phyloP scores from a whole-genome alignment of 2,888 invertebrate species.

The Phaedon cochleariae region DNA sequence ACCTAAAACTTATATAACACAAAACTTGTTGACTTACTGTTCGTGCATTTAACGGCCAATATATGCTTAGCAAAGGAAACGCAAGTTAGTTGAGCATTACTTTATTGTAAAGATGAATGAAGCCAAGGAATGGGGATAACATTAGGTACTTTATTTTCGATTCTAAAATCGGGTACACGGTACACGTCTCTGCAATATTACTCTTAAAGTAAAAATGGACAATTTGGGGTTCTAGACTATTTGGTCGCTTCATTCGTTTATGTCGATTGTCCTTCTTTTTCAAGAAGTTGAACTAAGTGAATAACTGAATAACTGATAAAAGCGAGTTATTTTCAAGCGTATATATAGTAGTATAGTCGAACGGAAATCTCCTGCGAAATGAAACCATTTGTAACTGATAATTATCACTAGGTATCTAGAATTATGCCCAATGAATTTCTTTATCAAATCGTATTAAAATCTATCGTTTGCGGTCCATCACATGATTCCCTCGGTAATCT shows the following conservation, averaged over 20 bases:
- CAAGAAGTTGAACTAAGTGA: conserved; percentile 50
- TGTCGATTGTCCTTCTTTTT: conserved; percentile 50
- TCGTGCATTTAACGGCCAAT: not conserved
- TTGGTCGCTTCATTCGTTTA: conserved; percentile 52
- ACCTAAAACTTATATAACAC: conserved; percentile 17
- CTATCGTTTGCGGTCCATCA: conserved; percentile 54
- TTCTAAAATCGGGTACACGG: conserved; percentile 59
- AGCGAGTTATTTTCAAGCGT: conserved; percentile 31
- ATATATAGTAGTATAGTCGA: conserved; percentile 23
- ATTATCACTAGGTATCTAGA: conserved; percentile 23
- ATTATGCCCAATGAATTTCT: conserved; percentile 61
- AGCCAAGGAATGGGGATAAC: conserved; percentile 54
- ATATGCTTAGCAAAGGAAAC: conserved; percentile 39
- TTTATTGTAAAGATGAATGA: conserved; percentile 49
- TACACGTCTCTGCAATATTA: conserved; percentile 58
- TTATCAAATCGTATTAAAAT: conserved; percentile 62
- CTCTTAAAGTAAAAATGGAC: conserved; percentile 56
- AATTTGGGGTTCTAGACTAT: conserved; percentile 57
- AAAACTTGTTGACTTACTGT: not conserved
- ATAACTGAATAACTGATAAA: conserved; percentile 38
- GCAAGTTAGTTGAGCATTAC: conserved; percentile 45
- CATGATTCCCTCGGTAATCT: not conserved
- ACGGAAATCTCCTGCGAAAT: conserved; percentile 40
- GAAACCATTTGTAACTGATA: conserved; percentile 19
- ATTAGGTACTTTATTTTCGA: conserved; percentile 50